Base-by-base conservation (phyloP, 1,140 invertebrate genomes). In the Bilobella aurantiaca region DNA sequence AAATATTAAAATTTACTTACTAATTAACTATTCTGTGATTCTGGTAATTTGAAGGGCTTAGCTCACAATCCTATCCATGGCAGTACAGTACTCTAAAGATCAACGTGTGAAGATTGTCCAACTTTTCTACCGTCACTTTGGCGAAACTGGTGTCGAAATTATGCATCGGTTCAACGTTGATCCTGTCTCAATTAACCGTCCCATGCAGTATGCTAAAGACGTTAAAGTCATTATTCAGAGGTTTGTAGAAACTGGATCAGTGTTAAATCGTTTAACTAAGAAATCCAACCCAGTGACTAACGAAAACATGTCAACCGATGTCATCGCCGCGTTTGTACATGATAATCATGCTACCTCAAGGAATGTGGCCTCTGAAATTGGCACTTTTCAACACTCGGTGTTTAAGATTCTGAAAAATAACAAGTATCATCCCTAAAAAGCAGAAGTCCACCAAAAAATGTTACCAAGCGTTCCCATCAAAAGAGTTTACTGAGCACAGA, bases 381-480 rank as follows among this genome's bases (percentile, higher is more conserved):
- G 23, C 3, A 58, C 30, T 5, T 29, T 14, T 8, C 25, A 5
- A 28, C 8, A 3, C 2, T 58, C 57, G 5, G 57, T 58, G 3
- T 21, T 28, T 27, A 1, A 30, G 25, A 62, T 62, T 47, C 34
- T 62, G 2, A 46, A 42, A 23, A 23, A 21, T 1, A 62, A 62
- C 25, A 62, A 62, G 31, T 62, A 25, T 62, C 18, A 23, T 27
- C 32, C 60, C 21, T 62, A 62, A 32, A 62, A 62, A n/a, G 27
- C 47, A 12, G 2, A 29, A 3, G 21, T 21, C 32, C 32, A 25
- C 23, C 60, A 62, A 16, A 1, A 46, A n/a, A 32, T 62, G 27
- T n/a, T 25, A 3, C 8, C n/a, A 2, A 42, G 32, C 2, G 60
- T 46, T 25, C 14, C 21, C 14, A 42, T 21, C 12, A 37, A 46